Evolutionary conservation across 35 echinoderm and acorn worm species (phyloP).

Genomic region (Heliocidaris tuberculata): DNA sequence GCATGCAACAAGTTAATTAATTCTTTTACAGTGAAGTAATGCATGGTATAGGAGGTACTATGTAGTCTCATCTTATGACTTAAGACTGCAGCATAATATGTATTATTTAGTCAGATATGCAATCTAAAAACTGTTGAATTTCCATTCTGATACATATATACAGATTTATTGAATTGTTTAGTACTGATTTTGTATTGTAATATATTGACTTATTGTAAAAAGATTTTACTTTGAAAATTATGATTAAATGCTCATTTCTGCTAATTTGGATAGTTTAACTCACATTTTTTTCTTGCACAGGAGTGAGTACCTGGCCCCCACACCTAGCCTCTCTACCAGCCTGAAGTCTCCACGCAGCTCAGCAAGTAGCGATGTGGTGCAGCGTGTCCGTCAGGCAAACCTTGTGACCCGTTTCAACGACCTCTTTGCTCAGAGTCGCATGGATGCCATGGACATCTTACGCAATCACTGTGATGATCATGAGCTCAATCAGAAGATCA

Average conservation of each 20-base stretch:
- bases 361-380: constrained; percentile 73
- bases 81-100: too few relatives aligned
- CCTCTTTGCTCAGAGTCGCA: constrained; percentile 88
- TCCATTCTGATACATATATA: too few relatives aligned
- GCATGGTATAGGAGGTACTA: too few relatives aligned
- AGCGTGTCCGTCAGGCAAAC: constrained; percentile 87
- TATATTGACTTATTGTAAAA: too few relatives aligned
- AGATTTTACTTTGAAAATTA: too few relatives aligned
- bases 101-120: too few relatives aligned
- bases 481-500: constrained; percentile 91
- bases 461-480: constrained; percentile 91
- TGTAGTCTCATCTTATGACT: too few relatives aligned
- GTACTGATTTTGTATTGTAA: too few relatives aligned
- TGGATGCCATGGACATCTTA: constrained; percentile 98
- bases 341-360: constrained; percentile 32
- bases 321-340: constrained; percentile 52
- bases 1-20: too few relatives aligned
- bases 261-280: not conserved
- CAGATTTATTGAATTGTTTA: too few relatives aligned
- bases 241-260: not conserved
- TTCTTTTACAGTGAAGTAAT: too few relatives aligned
- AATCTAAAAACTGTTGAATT: too few relatives aligned
- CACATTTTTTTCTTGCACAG: constrained; percentile 25
- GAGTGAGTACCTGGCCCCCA: constrained; percentile 66
- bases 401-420: constrained; percentile 87